Evolutionary conservation across 2,888 invertebrate genomes (phyloP).

Genomic region (Dynastes tityus): DNA sequence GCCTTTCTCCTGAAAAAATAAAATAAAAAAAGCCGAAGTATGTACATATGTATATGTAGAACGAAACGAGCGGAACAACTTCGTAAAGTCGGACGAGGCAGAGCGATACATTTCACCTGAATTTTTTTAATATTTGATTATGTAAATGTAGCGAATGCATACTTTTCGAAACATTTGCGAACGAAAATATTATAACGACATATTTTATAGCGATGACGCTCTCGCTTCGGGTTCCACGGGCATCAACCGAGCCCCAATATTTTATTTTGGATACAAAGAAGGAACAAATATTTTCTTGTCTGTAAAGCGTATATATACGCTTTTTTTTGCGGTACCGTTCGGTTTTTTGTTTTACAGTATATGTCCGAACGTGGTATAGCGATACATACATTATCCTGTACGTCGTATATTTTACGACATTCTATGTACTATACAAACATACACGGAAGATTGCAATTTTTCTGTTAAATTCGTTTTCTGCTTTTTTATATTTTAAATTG

Average conservation of each 20-base stretch:
- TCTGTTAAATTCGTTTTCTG: constrained; percentile 42
- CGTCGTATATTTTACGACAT: constrained; percentile 37
- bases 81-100: constrained; percentile 25
- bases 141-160: constrained; percentile 51
- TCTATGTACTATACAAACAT: constrained; percentile 20
- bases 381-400: constrained; percentile 46
- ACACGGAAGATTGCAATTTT: constrained; percentile 44
- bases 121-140: constrained; percentile 52
- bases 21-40: not conserved
- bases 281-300: constrained; percentile 52
- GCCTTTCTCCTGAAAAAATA: constrained; percentile 38
- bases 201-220: constrained; percentile 41
- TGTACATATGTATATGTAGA: not conserved
- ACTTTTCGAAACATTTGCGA: constrained; percentile 50
- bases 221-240: not conserved
- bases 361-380: constrained; percentile 14
- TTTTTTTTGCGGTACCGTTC: constrained; percentile 13
- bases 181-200: constrained; percentile 50
- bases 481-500: constrained; percentile 51
- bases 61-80: constrained; percentile 24
- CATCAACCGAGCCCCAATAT: constrained; percentile 39
- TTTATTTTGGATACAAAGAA: constrained; percentile 48
- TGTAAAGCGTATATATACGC: constrained; percentile 17
- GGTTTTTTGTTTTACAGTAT: constrained; percentile 40
- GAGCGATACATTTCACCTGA: constrained; percentile 48